Evolutionary conservation across 2,113 vertebrate species (phyloP), one percentile per base, ranked within the genome.

Genomic region (Lampris megalopsis): DNA sequence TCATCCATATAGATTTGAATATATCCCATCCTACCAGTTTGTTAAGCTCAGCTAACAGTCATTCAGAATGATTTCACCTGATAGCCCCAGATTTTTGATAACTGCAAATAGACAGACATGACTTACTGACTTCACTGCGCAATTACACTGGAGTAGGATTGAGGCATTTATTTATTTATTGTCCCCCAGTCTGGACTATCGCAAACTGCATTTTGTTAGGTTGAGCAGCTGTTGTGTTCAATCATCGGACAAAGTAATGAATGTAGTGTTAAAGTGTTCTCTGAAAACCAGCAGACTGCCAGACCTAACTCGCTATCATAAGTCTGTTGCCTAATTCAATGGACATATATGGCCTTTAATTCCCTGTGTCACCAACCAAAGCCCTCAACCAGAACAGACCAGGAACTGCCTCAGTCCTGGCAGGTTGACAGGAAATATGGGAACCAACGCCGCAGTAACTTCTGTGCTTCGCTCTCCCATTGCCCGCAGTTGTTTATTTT

Each of bases 311-410:
- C 73, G 56, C 45, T 62, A 38, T 63, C 43, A 58, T 24, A 74
- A 62, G 69, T 71, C 13, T 9, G 53, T 50, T 53, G 42, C 43
- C 76, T 76, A 70, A 65, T 10, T 71, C 72, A 59, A 47, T 86
- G 84, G 36, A 81, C 87, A 81, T 87, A 86, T 80, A 89, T 83
- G 89, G 79, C 68, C 61, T 84, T 69, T 50, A 24, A 71, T 53
- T 81, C 58, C 65, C n/a, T 1, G 63, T 60, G 73, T 75, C 41
- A 2, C 64, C 35, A 36, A 36, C 37, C 80, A 66, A 77, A 82
- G 84, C 84, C 73, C 63, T 68, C 41, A 36, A 73, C 58, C 63
- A 56, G 53, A 81, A 56, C 57, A 68, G 73, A 75, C 50, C 59
- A 56, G 77, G 68, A 68, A 38, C 79, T 63, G 71, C 68, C 71